Evolutionary conservation across 2,797 vertebrate genomes (phyloP), one percentile per base, ranked within the genome.

Genomic region (Epinephelus coioides): DNA sequence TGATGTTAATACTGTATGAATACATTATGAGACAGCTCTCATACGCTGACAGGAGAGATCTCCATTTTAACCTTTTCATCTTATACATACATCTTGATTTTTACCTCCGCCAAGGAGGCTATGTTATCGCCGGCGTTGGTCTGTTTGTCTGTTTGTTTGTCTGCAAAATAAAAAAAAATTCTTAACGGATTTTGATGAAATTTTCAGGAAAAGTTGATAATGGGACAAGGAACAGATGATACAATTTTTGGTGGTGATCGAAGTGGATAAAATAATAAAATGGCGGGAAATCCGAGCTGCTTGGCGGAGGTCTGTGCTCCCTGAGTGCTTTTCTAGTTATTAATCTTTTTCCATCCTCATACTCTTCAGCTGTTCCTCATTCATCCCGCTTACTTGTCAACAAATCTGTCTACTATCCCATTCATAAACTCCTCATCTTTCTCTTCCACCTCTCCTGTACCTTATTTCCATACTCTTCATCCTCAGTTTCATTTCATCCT

Each of bases 401-500:
- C 8, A 53, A 51, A 30, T 50, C 21, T 53, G 17, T 55, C 2
- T 18, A 21, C 34, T 10, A 9, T 38, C 49, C 49, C 76, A 87
- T 86, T 88, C 86, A 83, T 76, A 78, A 84, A 88, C 19, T 76
- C 44, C 27, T 55, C 18, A 3, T 69, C 34, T 46, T 63, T 69
- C 23, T 73, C 51, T 27, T 78, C 50, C 55, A 65, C 68, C 51
- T 64, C 59, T 38, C 27, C 38, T 21, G 13, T 13, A 21, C 7
- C 62, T 53, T 38, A 68, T 84, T 80, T 78, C 72, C 60, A 85
- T 73, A 63, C 47, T 63, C 59, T 54, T 69, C 73, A 73, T 79
- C 70, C 69, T 60, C 61, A 7, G 5, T 75, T 71, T 82, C 50
- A 87, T 69, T 74, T 76, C 88, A 84, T 79, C 82, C 81, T 86